Base-by-base conservation (phyloP, 2,797 vertebrate genomes). In the Onychomys leucogaster region DNA sequence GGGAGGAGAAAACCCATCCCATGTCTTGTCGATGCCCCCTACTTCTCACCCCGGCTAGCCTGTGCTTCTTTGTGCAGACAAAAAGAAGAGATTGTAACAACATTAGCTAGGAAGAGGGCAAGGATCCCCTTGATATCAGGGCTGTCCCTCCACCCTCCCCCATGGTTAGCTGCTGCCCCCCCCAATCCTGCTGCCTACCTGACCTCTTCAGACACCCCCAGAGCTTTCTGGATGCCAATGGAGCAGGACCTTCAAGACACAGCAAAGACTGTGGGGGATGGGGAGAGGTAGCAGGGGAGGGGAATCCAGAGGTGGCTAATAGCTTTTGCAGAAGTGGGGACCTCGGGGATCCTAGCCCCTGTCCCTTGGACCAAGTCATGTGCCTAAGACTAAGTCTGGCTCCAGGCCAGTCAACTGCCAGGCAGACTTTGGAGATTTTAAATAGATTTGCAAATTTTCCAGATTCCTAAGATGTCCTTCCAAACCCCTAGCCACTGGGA, bases 371-470 rank as follows among this genome's bases (percentile, higher is more conserved):
- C 29, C 41, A 52, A 69, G 85, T 57, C 89, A 84, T 76, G 89
- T 52, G 93, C 94, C 86, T 91, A 87, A 95, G 93, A 96, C 90
- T 97, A 82, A 12, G 49, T n/a, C 59, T 96, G 97, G 97, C 95
- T 89, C 7, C 71, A 41, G 52, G 94, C 96, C 97, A 95, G 90
- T 67, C 73, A 7, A 92, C 93, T 21, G 1, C 96, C 94, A 94
- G 87, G 96, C 96, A 93, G 91, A 90, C 94, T 97, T 95, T 93
- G 46, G 84, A 97, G 96, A 69, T 69, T 97, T 97, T 96, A 97
- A 97, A 97, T 94, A 95, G 97, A 96, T 98, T 97, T 97, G 98
- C 96, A 97, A 97, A 98, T 98, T 97, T 98, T 98, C 96, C 91
- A 96, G 96, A 98, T 97, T 98, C 97, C 96, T 97, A 86, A 97